These are phyloP conservation scores for Thamnophis elegans DNA, from an alignment of 2,797 vertebrate genomes.

Conservation along the genomic window DNA sequence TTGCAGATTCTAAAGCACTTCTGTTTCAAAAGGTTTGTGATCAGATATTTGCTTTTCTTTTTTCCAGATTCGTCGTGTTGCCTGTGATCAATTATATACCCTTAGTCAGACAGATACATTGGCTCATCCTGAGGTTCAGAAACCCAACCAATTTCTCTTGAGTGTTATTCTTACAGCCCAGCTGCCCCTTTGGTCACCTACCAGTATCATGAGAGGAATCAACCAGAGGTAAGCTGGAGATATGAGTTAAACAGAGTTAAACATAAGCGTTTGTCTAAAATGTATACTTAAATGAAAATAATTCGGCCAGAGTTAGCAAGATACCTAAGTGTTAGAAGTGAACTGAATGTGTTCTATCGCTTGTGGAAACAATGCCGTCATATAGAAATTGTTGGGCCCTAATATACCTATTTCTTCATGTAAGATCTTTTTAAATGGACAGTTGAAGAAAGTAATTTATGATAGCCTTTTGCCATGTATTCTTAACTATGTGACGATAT, in stretches of 20 bases:
- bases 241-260: background rate
- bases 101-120: slow-evolving; percentile 96
- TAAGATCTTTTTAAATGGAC: background rate
- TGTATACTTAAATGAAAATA: slow-evolving; percentile 1
- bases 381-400: background rate
- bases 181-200: slow-evolving; percentile 96
- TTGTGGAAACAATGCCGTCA: background rate
- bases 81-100: slow-evolving; percentile 96
- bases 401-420: background rate
- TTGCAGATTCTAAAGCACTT: background rate
- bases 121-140: slow-evolving; percentile 88
- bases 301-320: background rate
- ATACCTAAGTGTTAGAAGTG: background rate
- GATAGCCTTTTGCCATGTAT: background rate
- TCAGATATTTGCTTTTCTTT: background rate
- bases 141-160: slow-evolving; percentile 94
- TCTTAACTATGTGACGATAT: background rate
- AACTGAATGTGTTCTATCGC: background rate
- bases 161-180: slow-evolving; percentile 92
- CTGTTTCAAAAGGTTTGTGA: background rate
- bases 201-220: slow-evolving; percentile 96
- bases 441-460: background rate
- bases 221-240: slow-evolving; percentile 85
- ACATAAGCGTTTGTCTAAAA: background rate
- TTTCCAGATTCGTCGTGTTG: slow-evolving; percentile 91